Percentiles rank a stretch among this genome's conserved stretches.
phyloP scores from a whole-genome alignment of 2,888 invertebrate species.

The Mythimna vitellina region DNA sequence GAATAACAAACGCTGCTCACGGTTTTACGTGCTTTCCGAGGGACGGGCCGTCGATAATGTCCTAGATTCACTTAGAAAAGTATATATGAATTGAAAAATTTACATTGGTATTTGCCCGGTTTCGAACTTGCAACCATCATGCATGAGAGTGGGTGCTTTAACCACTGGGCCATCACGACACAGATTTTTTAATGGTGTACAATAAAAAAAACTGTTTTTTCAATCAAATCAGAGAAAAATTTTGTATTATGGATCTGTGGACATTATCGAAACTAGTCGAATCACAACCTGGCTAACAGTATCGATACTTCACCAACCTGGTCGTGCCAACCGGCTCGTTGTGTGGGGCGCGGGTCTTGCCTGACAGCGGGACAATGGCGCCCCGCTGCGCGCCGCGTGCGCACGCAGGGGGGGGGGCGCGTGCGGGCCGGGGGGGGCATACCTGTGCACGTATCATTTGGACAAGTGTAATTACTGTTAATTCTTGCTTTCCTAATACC shows the following conservation, averaged over 20 bases:
- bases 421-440: constrained; percentile 36
- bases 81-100: no score
- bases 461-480: constrained; percentile 53
- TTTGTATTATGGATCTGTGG: background rate
- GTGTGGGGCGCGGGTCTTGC: constrained; percentile 81
- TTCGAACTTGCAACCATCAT: no score
- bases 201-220: background rate
- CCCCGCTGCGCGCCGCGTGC: constrained; percentile 78
- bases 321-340: constrained; percentile 33
- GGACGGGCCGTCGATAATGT: no score
- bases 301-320: constrained; percentile 44
- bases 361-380: constrained; percentile 85
- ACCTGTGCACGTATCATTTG: constrained; percentile 43
- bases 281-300: background rate
- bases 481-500: constrained; percentile 29
- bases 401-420: constrained; percentile 35
- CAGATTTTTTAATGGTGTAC: no score
- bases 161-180: no score
- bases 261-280: background rate
- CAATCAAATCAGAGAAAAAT: background rate
- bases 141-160: no score
- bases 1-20: no score
- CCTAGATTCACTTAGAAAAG: no score
- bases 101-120: no score
- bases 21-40: no score